These are phyloP conservation scores for Thera obeliscata DNA, from an alignment of 2,888 invertebrate genomes.

Conservation along the genomic window DNA sequence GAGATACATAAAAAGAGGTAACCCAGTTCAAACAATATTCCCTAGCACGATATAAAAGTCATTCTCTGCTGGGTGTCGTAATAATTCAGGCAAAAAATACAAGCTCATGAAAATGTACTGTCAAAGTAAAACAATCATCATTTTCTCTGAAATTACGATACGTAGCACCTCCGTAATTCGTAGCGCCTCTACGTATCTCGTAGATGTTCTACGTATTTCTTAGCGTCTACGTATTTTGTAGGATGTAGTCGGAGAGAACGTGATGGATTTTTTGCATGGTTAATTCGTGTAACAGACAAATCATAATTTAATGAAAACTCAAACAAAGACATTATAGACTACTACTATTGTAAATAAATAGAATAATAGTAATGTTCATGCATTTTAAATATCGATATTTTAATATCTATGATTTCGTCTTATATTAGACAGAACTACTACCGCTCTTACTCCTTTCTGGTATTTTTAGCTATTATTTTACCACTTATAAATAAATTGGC, in stretches of 20 bases:
- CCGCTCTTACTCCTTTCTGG: too few relatives aligned
- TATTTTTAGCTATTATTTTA: too few relatives aligned
- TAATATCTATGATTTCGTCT: too few relatives aligned
- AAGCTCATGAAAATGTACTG: slow-evolving; percentile 24
- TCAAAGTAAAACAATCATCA: slow-evolving; percentile 32
- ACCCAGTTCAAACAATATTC: slow-evolving; percentile 26
- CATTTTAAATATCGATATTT: too few relatives aligned
- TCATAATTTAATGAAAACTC: too few relatives aligned
- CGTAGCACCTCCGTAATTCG: slow-evolving; percentile 28
- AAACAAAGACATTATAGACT: too few relatives aligned
- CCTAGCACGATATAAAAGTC: slow-evolving; percentile 22
- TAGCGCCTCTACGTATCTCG: slow-evolving; percentile 24
- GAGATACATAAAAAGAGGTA: slow-evolving; percentile 11
- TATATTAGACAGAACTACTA: too few relatives aligned
- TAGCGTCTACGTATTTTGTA: not conserved
- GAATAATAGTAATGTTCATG: too few relatives aligned
- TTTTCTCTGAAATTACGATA: slow-evolving; percentile 34
- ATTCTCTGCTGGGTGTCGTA: slow-evolving; percentile 21
- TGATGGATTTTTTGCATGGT: too few relatives aligned
- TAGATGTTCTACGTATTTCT: slow-evolving; percentile 27
- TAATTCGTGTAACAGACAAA: too few relatives aligned
- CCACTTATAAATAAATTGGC: too few relatives aligned
- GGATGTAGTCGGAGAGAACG: slow-evolving; percentile 6
- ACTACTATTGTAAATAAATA: too few relatives aligned
- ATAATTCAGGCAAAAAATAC: slow-evolving; percentile 29